Conservation (phyloP, 2,888 invertebrate genomes). For the Molorchus minor region DNA sequence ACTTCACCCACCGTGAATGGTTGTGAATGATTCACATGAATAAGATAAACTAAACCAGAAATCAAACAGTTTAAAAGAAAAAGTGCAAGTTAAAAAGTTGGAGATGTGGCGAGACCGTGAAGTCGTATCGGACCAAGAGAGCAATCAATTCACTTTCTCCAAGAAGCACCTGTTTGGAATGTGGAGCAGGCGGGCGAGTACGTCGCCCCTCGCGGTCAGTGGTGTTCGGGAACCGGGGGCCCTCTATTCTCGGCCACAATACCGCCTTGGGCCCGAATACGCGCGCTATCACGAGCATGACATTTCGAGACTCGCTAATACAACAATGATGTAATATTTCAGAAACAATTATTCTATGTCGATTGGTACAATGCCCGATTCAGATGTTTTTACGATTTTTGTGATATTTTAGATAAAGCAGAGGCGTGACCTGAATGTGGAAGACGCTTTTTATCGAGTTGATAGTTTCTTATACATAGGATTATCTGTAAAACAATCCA, state of each 20-base stretch:
- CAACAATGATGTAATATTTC: slow-evolving; percentile 33
- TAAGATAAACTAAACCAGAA: too few relatives aligned
- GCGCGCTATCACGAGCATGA: slow-evolving; percentile 46
- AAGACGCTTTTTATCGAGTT: too few relatives aligned
- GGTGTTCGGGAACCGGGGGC: slow-evolving; percentile 11
- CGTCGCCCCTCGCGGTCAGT: slow-evolving; percentile 41
- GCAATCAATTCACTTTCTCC: slow-evolving; percentile 54
- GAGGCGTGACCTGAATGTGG: too few relatives aligned
- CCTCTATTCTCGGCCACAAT: slow-evolving; percentile 8
- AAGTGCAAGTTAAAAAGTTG: too few relatives aligned
- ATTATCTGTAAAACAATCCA: too few relatives aligned
- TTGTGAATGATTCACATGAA: too few relatives aligned
- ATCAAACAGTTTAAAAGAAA: too few relatives aligned
- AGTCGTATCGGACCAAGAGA: too few relatives aligned
- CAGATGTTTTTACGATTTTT: slow-evolving; percentile 42
- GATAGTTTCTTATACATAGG: too few relatives aligned
- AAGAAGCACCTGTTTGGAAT: slow-evolving; percentile 54
- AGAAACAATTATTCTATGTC: slow-evolving; percentile 42
- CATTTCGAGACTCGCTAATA: slow-evolving; percentile 41
- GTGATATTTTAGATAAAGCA: slow-evolving; percentile 40
- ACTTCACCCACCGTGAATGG: too few relatives aligned
- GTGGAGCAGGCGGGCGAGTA: slow-evolving; percentile 47
- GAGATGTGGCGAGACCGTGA: too few relatives aligned
- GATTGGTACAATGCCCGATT: slow-evolving; percentile 37
- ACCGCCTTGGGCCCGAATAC: slow-evolving; percentile 19